These are phyloP conservation scores for Pangasianodon gigas DNA, from an alignment of 2,113 vertebrate species.

Conservation along the genomic window DNA sequence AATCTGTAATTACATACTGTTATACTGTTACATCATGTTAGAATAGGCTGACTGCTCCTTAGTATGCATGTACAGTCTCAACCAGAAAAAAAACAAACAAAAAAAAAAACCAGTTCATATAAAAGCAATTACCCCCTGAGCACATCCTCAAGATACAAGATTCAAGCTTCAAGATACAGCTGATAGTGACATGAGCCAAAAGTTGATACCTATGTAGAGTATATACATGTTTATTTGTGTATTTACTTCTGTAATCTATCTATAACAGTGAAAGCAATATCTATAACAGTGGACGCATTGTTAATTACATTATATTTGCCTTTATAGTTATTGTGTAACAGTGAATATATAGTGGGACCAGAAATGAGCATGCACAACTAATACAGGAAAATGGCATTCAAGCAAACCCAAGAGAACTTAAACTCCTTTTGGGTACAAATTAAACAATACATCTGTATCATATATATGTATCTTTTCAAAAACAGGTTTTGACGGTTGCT, in stretches of 20 bases:
- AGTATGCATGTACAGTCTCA: background rate
- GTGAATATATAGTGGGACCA: background rate
- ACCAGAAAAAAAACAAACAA: background rate
- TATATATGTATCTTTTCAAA: background rate
- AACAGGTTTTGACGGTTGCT: background rate
- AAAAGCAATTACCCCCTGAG: background rate
- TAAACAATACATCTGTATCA: slow-evolving; percentile 18
- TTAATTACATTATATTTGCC: background rate
- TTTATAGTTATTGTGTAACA: background rate
- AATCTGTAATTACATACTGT: background rate
- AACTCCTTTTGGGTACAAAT: background rate
- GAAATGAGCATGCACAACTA: background rate
- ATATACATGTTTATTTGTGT: background rate
- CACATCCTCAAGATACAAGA: background rate
- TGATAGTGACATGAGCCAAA: background rate
- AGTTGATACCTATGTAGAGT: background rate
- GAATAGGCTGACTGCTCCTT: background rate
- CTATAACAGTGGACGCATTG: background rate
- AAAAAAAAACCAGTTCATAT: background rate
- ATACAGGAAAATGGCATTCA: background rate
- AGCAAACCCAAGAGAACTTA: background rate
- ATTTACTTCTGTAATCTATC: background rate
- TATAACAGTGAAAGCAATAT: background rate
- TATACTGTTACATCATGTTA: background rate
- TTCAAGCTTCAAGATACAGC: background rate